phyloP scores from a whole-genome alignment of 2,113 vertebrate species.

The Pithys albifrons region DNA sequence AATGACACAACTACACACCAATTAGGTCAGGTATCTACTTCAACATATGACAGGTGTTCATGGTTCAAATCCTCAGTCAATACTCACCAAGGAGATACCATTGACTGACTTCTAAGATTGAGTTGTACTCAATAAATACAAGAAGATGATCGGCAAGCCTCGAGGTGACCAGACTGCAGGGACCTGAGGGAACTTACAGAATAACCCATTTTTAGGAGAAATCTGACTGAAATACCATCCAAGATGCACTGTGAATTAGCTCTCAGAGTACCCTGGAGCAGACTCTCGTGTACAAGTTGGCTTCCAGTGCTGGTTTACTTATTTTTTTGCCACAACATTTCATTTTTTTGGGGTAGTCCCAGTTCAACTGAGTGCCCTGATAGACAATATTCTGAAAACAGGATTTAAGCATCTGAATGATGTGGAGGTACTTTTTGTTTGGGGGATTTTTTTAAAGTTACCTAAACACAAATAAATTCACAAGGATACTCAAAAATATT shows the following conservation, averaged over 20 bases:
- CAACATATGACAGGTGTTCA: neutral
- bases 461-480: neutral
- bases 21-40: neutral
- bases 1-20: neutral
- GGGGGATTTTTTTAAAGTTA: neutral
- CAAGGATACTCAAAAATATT: neutral
- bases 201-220: neutral
- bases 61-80: neutral
- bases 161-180: neutral
- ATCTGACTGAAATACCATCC: neutral
- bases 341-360: neutral
- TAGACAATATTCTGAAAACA: neutral
- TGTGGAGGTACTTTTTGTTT: neutral
- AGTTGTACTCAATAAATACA: neutral
- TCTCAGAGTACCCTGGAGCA: neutral
- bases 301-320: neutral
- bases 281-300: neutral
- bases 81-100: neutral
- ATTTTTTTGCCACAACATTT: neutral
- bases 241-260: neutral
- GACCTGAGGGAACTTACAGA: neutral
- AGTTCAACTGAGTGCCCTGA: neutral
- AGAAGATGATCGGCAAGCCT: neutral
- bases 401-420: neutral
- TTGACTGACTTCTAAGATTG: neutral